A percentile compares a stretch with the other conserved stretches of the same genome.
phyloP scores from a whole-genome alignment of 2,888 invertebrate genomes.

The Apamea crenata region DNA sequence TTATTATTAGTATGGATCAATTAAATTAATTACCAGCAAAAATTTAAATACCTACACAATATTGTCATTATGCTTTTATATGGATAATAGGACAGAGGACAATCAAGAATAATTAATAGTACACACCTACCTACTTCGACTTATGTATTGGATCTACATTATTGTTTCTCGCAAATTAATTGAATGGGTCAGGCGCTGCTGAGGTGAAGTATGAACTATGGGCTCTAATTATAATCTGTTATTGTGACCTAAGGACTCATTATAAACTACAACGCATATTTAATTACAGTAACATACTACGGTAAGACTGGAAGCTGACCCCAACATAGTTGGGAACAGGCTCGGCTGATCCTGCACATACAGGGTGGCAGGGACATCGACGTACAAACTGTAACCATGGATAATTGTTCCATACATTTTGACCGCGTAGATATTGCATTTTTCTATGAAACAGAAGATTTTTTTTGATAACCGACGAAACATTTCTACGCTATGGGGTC shows the following conservation, averaged over 20 bases:
- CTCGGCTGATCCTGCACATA: background rate
- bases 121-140: background rate
- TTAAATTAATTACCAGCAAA: background rate
- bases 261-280: background rate
- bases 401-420: too few relatives aligned
- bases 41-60: background rate
- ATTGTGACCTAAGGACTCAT: background rate
- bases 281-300: background rate
- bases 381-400: too few relatives aligned
- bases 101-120: conserved; percentile 9
- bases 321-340: background rate
- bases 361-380: too few relatives aligned
- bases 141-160: conserved; percentile 11
- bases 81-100: background rate
- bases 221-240: conserved; percentile 9
- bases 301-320: background rate
- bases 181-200: conserved; percentile 15
- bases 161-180: conserved; percentile 29
- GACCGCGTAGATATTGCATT: too few relatives aligned
- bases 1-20: background rate
- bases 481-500: too few relatives aligned
- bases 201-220: conserved; percentile 14
- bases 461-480: too few relatives aligned
- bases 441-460: too few relatives aligned
- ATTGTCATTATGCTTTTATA: background rate